Percentiles rank a stretch among this genome's conserved stretches.
These are phyloP conservation scores for Drosophila nigromelanica DNA, from an alignment of 1,140 invertebrate genomes.

Conservation along the genomic window DNA sequence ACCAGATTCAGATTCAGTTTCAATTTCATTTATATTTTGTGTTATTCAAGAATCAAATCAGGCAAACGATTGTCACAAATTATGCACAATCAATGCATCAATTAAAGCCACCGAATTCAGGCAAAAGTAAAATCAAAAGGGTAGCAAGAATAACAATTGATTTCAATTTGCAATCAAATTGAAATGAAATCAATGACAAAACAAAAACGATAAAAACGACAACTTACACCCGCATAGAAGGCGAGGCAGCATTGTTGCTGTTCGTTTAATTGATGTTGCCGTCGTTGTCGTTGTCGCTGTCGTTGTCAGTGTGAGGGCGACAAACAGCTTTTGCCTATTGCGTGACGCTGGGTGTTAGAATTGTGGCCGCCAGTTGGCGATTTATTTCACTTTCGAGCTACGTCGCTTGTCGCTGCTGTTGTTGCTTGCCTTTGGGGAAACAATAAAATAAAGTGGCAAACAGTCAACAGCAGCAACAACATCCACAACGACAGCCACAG, in stretches of 20 bases:
- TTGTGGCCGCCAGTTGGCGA: constrained; percentile 56
- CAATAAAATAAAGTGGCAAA: constrained; percentile 80
- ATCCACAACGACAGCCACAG: constrained; percentile 36
- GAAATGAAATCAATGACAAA: constrained; percentile 82
- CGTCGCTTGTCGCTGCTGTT: constrained; percentile 25
- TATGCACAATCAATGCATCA: constrained; percentile 76
- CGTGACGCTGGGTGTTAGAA: constrained; percentile 60
- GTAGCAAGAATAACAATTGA: constrained; percentile 67
- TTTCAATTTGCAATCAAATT: constrained; percentile 81
- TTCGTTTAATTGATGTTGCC: constrained; percentile 41
- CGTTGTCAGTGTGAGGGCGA: constrained; percentile 22
- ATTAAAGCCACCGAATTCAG: constrained; percentile 39
- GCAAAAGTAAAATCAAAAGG: constrained; percentile 40
- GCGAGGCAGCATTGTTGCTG: constrained; percentile 43
- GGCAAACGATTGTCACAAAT: constrained; percentile 68
- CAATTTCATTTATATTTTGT: constrained; percentile 18
- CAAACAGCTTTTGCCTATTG: constrained; percentile 43
- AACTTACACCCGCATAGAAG: constrained; percentile 73
- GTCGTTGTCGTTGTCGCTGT: constrained; percentile 18
- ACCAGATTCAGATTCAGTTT: constrained; percentile 13
- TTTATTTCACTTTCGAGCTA: constrained; percentile 70
- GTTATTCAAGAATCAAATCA: constrained; percentile 30
- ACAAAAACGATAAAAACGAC: constrained; percentile 61
- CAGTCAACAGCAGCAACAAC: constrained; percentile 48
- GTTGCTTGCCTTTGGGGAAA: constrained; percentile 62